Evolutionary conservation across 2,113 vertebrate species (phyloP).

Genomic region (Lagopus leucura): DNA sequence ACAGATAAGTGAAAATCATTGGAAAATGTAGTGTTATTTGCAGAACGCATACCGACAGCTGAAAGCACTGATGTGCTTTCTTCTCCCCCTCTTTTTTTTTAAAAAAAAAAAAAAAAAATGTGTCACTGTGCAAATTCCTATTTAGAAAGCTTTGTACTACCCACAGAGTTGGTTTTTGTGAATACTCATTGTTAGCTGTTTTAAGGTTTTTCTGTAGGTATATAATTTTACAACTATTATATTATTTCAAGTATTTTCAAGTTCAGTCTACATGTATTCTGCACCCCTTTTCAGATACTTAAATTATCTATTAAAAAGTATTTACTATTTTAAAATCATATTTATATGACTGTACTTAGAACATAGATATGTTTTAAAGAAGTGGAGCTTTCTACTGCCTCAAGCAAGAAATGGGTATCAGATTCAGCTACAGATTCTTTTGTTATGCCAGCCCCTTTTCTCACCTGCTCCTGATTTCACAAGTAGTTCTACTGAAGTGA

Average conservation of each 20-base stretch:
- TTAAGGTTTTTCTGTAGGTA: background rate
- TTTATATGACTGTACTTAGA: background rate
- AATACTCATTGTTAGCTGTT: background rate
- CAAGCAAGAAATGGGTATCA: background rate
- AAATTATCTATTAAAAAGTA: background rate
- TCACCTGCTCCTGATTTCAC: background rate
- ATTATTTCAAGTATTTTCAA: background rate
- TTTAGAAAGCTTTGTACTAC: conserved; percentile 14
- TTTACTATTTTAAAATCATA: background rate
- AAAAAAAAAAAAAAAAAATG: too few relatives aligned
- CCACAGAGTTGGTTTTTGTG: background rate
- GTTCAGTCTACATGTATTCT: background rate
- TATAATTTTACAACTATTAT: conserved; percentile 15
- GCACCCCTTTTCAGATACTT: background rate
- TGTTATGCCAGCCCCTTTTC: background rate
- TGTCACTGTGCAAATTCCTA: background rate
- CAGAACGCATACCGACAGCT: background rate
- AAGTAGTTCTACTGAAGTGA: background rate
- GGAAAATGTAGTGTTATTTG: background rate
- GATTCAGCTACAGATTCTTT: background rate
- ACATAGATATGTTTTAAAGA: background rate
- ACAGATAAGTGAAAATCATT: background rate
- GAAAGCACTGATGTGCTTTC: background rate
- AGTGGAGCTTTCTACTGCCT: background rate
- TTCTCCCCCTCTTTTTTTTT: background rate